Evolutionary conservation across 30 jellyfish, hydroid and myxozoan genomes (phyloP).

Genomic region (Hydractinia symbiolongicarpus): DNA sequence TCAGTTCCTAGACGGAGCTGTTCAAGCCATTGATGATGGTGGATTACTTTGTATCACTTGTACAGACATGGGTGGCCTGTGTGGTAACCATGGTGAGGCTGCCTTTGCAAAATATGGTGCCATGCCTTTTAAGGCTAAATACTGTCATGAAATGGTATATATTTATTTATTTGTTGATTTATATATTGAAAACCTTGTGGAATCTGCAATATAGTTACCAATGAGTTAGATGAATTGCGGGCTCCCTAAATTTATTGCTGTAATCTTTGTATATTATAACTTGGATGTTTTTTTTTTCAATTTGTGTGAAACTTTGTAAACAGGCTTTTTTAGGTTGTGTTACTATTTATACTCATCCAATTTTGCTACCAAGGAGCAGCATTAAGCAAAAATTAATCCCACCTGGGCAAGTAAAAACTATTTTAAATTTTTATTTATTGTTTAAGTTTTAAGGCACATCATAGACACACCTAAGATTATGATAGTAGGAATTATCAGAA

Average conservation of each 20-base stretch:
- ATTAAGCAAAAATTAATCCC: no score
- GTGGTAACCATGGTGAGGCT: slow-evolving; percentile 99
- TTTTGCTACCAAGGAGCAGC: no score
- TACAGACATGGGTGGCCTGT: slow-evolving; percentile 99
- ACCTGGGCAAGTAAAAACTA: no score
- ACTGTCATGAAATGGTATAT: slow-evolving; percentile 95
- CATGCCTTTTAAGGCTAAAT: slow-evolving; percentile 81
- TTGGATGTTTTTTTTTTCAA: neutral
- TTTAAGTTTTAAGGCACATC: no score
- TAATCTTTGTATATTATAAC: neutral
- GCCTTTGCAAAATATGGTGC: slow-evolving; percentile 93
- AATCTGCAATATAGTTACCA: no score
- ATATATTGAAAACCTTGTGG: neutral
- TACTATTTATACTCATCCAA: no score
- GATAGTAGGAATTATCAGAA: no score
- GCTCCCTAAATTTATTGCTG: neutral
- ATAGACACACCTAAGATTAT: no score
- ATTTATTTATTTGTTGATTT: neutral
- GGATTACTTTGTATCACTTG: slow-evolving; percentile 98
- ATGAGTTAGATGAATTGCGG: neutral
- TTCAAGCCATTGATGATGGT: slow-evolving; percentile 96
- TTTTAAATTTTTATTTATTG: no score
- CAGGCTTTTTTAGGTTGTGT: no score
- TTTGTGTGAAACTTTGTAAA: no score
- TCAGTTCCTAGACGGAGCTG: slow-evolving; percentile 90